Conservation (phyloP, 2,888 invertebrate genomes). For the Mesodorylaimus sp. region DNA sequence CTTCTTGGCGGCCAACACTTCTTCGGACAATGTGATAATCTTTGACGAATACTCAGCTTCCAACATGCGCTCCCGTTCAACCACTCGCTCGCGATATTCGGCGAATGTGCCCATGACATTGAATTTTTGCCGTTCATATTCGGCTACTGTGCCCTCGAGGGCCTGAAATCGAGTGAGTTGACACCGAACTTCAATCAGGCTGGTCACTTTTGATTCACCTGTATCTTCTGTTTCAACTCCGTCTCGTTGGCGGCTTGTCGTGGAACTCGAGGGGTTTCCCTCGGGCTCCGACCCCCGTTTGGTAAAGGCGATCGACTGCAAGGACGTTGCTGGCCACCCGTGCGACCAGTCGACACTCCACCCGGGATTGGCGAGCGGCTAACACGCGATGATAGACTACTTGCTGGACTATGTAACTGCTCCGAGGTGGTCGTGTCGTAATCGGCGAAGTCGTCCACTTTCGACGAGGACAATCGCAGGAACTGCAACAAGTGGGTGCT, state of each 20-base stretch:
- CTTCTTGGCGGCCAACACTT: constrained; percentile 32
- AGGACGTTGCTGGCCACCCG: too few relatives aligned
- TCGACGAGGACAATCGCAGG: too few relatives aligned
- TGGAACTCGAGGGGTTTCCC: neutral
- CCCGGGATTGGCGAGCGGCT: too few relatives aligned
- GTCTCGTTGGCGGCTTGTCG: constrained; percentile 16
- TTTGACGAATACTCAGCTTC: constrained; percentile 29
- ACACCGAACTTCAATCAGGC: neutral
- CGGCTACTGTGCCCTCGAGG: constrained; percentile 28
- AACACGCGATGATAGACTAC: too few relatives aligned
- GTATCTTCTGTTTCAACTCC: constrained; percentile 26
- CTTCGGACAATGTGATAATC: constrained; percentile 34
- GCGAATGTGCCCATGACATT: constrained; percentile 30
- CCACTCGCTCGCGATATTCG: constrained; percentile 22
- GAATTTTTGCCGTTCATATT: constrained; percentile 27
- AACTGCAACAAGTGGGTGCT: too few relatives aligned
- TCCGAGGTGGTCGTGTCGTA: too few relatives aligned
- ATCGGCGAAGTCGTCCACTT: too few relatives aligned
- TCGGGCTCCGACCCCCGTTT: neutral
- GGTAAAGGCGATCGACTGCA: neutral
- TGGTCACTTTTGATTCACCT: constrained; percentile 9
- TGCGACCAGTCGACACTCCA: too few relatives aligned
- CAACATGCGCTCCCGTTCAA: constrained; percentile 26
- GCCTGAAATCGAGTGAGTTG: constrained; percentile 10
- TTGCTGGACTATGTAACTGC: too few relatives aligned